These are phyloP conservation scores for Mimachlamys varia DNA, from an alignment of 2,888 invertebrate species.

Conservation along the genomic window DNA sequence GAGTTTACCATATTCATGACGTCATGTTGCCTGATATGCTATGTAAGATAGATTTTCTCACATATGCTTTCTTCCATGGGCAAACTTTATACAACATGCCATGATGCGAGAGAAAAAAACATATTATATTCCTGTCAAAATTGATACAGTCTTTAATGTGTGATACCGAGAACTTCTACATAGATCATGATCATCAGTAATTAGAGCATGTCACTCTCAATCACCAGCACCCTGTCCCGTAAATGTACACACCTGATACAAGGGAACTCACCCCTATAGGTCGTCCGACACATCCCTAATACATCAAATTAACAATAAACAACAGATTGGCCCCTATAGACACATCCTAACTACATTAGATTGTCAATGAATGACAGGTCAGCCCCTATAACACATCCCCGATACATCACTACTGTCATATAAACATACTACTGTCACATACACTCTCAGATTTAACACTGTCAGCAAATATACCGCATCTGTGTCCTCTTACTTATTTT, in stretches of 20 bases:
- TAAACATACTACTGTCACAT: background rate
- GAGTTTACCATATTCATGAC: too few relatives aligned
- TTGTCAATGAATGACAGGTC: background rate
- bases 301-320: background rate
- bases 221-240: background rate
- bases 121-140: background rate
- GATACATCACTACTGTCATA: slow-evolving; percentile 8
- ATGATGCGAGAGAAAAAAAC: background rate
- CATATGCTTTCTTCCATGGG: too few relatives aligned
- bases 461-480: background rate
- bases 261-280: background rate
- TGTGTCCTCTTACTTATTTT: background rate
- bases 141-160: too few relatives aligned
- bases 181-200: background rate
- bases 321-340: background rate
- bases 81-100: background rate
- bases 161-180: too few relatives aligned
- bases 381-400: background rate
- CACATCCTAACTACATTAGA: background rate
- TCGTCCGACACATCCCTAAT: background rate
- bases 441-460: background rate
- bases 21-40: too few relatives aligned
- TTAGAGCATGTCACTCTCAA: background rate
- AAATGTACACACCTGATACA: background rate
- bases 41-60: too few relatives aligned